Evolutionary conservation across 2,888 invertebrate species (phyloP).

Genomic region (Drosophila macrothrix): DNA sequence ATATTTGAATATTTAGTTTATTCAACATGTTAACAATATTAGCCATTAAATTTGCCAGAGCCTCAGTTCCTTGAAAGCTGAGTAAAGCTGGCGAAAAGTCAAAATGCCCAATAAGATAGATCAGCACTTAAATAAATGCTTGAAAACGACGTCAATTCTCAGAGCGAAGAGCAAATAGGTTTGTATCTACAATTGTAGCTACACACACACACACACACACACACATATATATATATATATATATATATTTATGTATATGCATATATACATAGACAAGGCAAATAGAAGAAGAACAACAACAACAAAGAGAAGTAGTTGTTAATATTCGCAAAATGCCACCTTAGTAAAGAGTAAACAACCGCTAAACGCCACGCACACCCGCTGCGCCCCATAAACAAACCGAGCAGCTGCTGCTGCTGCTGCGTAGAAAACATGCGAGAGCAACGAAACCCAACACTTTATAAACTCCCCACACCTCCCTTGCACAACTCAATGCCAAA

Average conservation of each 20-base stretch:
- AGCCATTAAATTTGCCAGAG: neutral
- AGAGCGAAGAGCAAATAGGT: conserved; percentile 16
- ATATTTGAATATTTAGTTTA: neutral
- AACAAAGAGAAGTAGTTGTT: conserved; percentile 29
- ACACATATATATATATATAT: neutral
- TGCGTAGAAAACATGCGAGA: conserved; percentile 64
- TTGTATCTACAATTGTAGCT: conserved; percentile 17
- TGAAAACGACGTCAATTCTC: conserved; percentile 25
- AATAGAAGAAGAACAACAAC: conserved; percentile 15
- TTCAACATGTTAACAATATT: neutral
- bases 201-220: neutral
- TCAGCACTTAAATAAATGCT: conserved; percentile 20
- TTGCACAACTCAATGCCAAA: conserved; percentile 7
- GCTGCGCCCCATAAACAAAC: conserved; percentile 15
- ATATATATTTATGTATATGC: neutral
- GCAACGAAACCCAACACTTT: conserved; percentile 32
- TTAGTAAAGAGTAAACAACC: conserved; percentile 15
- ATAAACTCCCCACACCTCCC: conserved; percentile 8
- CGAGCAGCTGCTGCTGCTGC: conserved; percentile 50
- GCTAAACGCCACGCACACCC: conserved; percentile 9
- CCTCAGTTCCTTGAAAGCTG: neutral
- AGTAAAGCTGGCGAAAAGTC: neutral
- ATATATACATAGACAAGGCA: neutral
- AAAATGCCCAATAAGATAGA: conserved; percentile 2
- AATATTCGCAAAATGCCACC: conserved; percentile 48